A percentile compares a stretch with the other conserved stretches of the same genome.
Evolutionary conservation across 2,888 invertebrate species (phyloP).

Genomic region (Drosophila meridionalis): DNA sequence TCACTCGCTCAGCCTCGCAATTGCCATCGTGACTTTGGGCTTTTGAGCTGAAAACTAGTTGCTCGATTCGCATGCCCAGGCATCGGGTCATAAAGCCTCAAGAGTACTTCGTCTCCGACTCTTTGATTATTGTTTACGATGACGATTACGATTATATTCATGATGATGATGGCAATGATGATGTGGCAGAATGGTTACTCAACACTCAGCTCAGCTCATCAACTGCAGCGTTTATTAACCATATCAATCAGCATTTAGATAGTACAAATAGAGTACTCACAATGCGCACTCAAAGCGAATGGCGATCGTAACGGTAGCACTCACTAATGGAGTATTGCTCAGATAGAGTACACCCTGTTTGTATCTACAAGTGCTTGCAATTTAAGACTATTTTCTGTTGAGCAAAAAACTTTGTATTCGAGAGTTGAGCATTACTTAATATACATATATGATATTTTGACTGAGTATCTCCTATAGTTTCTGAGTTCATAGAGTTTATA

Average conservation of each 20-base stretch:
- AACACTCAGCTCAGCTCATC: slow-evolving; percentile 16
- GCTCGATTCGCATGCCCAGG: slow-evolving; percentile 6
- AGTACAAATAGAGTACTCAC: slow-evolving; percentile 13
- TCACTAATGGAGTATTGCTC: background rate
- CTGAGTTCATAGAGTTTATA: background rate
- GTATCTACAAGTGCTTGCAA: too few relatives aligned
- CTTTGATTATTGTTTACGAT: slow-evolving; percentile 19
- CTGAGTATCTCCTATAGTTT: background rate
- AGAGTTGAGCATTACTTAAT: background rate
- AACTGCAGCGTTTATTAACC: slow-evolving; percentile 18
- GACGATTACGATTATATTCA: slow-evolving; percentile 10
- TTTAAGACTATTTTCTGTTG: too few relatives aligned
- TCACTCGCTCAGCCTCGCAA: background rate
- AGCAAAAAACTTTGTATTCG: background rate
- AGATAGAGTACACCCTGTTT: slow-evolving; percentile 16
- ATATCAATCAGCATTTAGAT: slow-evolving; percentile 37
- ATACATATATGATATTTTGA: background rate
- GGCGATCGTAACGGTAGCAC: background rate
- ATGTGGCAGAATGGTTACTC: slow-evolving; percentile 30
- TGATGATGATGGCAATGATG: slow-evolving; percentile 48
- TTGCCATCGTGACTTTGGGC: slow-evolving; percentile 24
- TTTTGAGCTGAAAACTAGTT: slow-evolving; percentile 36
- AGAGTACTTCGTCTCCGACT: slow-evolving; percentile 16
- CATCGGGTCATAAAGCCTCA: slow-evolving; percentile 6
- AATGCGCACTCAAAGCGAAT: background rate